phyloP scores from a whole-genome alignment of 2,888 invertebrate genomes.

The Caenorhabditis plicata region DNA sequence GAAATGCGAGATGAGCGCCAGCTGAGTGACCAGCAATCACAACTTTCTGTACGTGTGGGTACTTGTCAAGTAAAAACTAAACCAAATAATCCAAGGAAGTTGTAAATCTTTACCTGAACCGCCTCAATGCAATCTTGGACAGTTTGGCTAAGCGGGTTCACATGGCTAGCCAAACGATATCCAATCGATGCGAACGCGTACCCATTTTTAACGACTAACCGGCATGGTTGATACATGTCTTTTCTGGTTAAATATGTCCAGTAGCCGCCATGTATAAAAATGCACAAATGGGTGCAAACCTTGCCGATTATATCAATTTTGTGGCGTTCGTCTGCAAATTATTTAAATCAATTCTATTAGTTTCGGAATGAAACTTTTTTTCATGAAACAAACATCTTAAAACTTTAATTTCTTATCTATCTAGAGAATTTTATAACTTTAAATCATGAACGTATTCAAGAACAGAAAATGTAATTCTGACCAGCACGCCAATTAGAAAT shows the following conservation, averaged over 20 bases:
- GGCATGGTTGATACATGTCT: constrained; percentile 5
- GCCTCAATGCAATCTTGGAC: constrained; percentile 10
- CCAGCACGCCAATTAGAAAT: too few relatives aligned
- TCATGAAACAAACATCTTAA: too few relatives aligned
- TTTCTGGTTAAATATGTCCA: constrained; percentile 28
- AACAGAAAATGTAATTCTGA: too few relatives aligned
- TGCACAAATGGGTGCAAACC: constrained; percentile 20
- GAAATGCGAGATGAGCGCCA: constrained; percentile 35
- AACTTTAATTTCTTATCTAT: too few relatives aligned
- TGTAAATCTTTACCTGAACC: constrained; percentile 2
- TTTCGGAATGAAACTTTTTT: background rate
- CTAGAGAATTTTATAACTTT: too few relatives aligned
- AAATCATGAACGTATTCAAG: too few relatives aligned
- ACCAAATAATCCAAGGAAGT: background rate
- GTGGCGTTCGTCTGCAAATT: constrained; percentile 17
- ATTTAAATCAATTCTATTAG: constrained; percentile 5
- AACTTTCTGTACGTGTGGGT: constrained; percentile 6
- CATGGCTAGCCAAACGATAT: constrained; percentile 9
- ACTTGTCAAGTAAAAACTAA: background rate
- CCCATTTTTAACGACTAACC: constrained; percentile 1
- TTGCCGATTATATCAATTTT: constrained; percentile 35
- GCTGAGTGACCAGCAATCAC: constrained; percentile 41
- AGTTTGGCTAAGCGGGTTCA: constrained; percentile 1
- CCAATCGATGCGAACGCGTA: constrained; percentile 19
- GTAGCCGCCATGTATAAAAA: constrained; percentile 40